Conservation (phyloP, 1,140 invertebrate genomes). For the Philotrypesis tridentata region DNA sequence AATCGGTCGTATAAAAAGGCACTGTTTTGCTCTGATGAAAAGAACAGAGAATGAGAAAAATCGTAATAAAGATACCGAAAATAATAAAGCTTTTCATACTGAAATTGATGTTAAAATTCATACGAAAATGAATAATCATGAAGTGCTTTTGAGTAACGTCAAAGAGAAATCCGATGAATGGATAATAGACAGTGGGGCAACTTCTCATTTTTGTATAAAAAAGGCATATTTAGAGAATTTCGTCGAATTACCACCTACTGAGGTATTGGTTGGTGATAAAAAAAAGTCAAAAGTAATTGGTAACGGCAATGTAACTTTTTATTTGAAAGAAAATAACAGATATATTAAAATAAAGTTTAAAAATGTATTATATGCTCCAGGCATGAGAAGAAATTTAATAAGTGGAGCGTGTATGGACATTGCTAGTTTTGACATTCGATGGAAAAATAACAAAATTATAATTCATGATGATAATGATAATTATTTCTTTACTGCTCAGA, state of each 20-base stretch:
- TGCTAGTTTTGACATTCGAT: neutral
- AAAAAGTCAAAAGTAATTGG: neutral
- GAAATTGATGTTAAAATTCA: neutral
- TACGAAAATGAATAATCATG: neutral
- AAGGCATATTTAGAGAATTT: neutral
- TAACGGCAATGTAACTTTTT: neutral
- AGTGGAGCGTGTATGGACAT: conserved; percentile 9
- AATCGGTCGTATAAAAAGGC: neutral
- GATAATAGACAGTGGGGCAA: neutral
- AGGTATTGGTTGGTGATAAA: conserved; percentile 1
- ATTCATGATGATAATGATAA: neutral
- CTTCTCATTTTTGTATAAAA: neutral
- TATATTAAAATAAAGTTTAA: neutral
- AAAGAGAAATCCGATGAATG: neutral
- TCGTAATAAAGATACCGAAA: neutral
- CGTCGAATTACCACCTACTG: neutral
- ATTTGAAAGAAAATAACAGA: neutral
- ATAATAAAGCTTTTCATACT: neutral
- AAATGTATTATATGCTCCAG: conserved; percentile 3
- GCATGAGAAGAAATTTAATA: neutral
- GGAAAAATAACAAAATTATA: neutral
- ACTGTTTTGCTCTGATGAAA: neutral
- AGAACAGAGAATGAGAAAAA: neutral
- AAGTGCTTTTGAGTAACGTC: neutral
- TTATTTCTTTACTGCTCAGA: neutral